Conservation (phyloP, 2,113 vertebrate genomes). For the Stigmatopora argus region DNA sequence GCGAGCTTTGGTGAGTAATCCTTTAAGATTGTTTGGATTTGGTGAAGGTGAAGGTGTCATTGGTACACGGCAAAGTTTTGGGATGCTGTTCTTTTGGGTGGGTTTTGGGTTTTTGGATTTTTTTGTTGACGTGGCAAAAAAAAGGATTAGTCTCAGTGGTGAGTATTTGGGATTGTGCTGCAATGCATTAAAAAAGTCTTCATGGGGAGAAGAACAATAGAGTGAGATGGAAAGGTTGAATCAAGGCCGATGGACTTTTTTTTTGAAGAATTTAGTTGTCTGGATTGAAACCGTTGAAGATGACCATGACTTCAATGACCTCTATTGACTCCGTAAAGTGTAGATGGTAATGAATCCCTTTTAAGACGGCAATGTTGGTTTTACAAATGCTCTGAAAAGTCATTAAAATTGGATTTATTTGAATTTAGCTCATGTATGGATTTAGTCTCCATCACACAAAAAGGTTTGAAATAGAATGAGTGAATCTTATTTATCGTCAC, state of each 20-base stretch:
- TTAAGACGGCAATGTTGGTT: too few relatives aligned
- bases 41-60: neutral
- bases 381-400: too few relatives aligned
- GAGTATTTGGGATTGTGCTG: neutral
- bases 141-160: neutral
- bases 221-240: neutral
- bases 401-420: too few relatives aligned
- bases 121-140: neutral
- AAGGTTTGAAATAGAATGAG: too few relatives aligned
- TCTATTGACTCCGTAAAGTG: neutral
- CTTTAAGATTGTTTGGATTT: slow-evolving; percentile 1
- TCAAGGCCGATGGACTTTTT: neutral
- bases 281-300: neutral
- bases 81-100: neutral
- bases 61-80: slow-evolving; percentile 5
- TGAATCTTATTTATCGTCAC: too few relatives aligned
- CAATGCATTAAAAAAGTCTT: neutral
- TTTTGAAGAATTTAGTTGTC: neutral
- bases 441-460: too few relatives aligned
- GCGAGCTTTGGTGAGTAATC: slow-evolving; percentile 61
- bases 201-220: neutral
- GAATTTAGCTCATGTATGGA: too few relatives aligned
- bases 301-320: neutral
- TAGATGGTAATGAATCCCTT: neutral
- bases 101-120: too few relatives aligned